These are phyloP conservation scores for Cyphomyrus discorhynchus DNA, from an alignment of 2,113 vertebrate species.

Conservation along the genomic window DNA sequence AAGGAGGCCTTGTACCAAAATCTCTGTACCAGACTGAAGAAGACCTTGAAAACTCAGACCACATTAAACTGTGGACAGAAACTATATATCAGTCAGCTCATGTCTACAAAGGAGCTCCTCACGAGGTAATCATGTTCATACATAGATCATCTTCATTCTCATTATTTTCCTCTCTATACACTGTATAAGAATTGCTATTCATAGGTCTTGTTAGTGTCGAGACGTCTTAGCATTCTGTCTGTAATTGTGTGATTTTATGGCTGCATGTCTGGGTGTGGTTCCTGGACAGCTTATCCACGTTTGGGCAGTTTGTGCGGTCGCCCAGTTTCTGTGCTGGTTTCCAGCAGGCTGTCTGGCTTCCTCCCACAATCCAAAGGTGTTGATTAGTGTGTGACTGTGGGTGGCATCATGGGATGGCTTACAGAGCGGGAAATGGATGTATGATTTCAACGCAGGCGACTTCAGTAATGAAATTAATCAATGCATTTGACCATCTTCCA, in stretches of 20 bases:
- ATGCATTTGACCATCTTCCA: background rate
- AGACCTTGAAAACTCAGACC: constrained; percentile 56
- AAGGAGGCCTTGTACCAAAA: constrained; percentile 75
- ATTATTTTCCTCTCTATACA: background rate
- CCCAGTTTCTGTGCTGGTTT: background rate
- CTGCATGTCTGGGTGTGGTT: background rate
- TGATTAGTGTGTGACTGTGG: constrained; percentile 1
- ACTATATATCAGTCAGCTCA: constrained; percentile 70
- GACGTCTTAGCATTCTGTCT: background rate
- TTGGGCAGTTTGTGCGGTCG: background rate
- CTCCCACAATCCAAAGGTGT: background rate
- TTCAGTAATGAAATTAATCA: background rate
- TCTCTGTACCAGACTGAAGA: constrained; percentile 66
- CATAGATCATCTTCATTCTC: background rate
- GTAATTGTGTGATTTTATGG: background rate
- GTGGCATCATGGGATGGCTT: background rate
- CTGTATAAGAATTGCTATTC: background rate
- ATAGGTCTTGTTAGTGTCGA: background rate
- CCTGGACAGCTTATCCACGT: background rate
- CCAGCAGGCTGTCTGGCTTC: background rate
- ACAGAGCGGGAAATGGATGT: background rate
- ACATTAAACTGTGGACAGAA: constrained; percentile 70
- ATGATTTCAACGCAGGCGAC: background rate
- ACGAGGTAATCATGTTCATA: constrained; percentile 56
- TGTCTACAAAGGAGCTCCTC: constrained; percentile 63